Evolutionary conservation across 2,888 invertebrate genomes (phyloP).

Genomic region (Zootermopsis nevadensis): DNA sequence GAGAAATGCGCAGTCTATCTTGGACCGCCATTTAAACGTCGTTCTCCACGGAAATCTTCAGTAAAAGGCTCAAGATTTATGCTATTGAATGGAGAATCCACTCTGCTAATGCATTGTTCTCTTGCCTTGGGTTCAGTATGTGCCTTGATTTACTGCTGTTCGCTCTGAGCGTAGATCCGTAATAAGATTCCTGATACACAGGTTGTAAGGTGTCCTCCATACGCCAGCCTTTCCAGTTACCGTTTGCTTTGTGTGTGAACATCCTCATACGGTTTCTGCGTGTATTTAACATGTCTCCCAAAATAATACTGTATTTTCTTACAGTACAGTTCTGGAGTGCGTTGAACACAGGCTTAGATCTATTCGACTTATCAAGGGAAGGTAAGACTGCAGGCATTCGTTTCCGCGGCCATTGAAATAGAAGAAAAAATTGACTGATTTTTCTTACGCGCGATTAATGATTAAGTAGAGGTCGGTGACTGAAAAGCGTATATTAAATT

Average conservation of each 20-base stretch:
- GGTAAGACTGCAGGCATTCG: too few relatives aligned
- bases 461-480: too few relatives aligned
- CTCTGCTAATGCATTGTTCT: not conserved
- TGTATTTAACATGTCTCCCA: not conserved
- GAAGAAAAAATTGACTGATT: too few relatives aligned
- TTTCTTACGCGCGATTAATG: too few relatives aligned
- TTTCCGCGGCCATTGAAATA: too few relatives aligned
- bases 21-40: not conserved
- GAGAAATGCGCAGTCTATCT: not conserved
- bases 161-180: not conserved
- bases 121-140: not conserved
- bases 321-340: too few relatives aligned
- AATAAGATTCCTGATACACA: not conserved
- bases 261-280: not conserved
- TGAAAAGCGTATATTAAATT: too few relatives aligned
- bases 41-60: not conserved
- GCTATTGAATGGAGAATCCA: not conserved
- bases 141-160: not conserved
- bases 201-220: not conserved
- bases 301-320: not conserved
- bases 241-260: not conserved
- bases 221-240: not conserved
- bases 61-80: not conserved
- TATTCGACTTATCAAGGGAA: too few relatives aligned
- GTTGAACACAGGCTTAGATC: too few relatives aligned